phyloP scores from a whole-genome alignment of 1,140 invertebrate species.

The Camponotus floridanus region DNA sequence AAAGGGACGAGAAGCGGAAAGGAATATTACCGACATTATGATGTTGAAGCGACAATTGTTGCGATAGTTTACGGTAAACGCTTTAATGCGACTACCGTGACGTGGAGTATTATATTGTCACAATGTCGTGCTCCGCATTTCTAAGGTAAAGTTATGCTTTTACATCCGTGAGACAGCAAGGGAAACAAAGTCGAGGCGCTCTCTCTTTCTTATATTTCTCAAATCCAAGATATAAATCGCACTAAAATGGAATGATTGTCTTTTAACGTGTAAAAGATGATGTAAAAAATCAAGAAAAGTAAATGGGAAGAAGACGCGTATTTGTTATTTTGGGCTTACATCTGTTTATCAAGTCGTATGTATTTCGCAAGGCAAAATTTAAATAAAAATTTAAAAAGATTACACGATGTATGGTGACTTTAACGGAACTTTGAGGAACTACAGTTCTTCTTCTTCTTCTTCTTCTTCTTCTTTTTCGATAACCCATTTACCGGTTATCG shows the following conservation, averaged over 20 bases:
- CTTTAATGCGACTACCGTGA: constrained; percentile 63
- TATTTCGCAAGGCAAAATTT: background rate
- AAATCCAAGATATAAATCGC: background rate
- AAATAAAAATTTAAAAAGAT: background rate
- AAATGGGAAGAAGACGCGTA: background rate
- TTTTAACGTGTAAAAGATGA: background rate
- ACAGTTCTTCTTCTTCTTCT: background rate
- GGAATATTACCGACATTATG: constrained; percentile 43
- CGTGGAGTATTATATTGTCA: constrained; percentile 61
- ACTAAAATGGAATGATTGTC: background rate
- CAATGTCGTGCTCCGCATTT: constrained; percentile 50
- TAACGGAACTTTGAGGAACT: background rate
- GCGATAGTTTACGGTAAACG: constrained; percentile 50
- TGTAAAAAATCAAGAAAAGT: background rate
- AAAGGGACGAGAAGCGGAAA: constrained; percentile 43
- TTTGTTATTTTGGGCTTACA: background rate
- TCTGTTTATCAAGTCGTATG: background rate
- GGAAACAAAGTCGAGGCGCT: background rate
- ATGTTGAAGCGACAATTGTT: constrained; percentile 58
- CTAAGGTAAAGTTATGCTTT: constrained; percentile 46
- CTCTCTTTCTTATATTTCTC: background rate
- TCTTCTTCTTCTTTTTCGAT: background rate
- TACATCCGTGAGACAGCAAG: constrained; percentile 47
- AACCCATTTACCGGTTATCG: background rate
- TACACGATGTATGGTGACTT: background rate